Evolutionary conservation across 2,888 invertebrate genomes (phyloP).

Genomic region (Eupithecia subfuscata): DNA sequence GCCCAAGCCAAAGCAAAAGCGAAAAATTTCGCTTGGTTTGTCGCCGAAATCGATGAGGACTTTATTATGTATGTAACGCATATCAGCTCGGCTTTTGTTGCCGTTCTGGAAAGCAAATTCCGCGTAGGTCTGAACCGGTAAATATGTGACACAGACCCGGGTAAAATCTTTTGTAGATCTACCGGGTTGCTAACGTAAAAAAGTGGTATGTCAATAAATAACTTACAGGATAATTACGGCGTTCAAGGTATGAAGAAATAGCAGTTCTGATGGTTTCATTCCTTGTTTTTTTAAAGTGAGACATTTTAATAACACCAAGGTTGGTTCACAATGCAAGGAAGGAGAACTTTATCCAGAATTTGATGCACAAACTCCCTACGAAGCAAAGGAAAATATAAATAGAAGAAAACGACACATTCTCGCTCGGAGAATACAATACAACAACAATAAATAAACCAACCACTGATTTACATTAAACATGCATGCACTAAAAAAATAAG

Average conservation of each 20-base stretch:
- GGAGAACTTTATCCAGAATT: not conserved
- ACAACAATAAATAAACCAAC: too few species aligned
- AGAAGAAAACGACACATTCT: not conserved
- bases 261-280: slow-evolving; percentile 87
- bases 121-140: too few species aligned
- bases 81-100: not conserved
- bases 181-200: not conserved
- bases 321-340: not conserved
- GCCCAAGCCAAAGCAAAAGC: not conserved
- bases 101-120: not conserved
- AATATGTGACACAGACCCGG: too few species aligned
- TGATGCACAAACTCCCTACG: not conserved
- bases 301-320: slow-evolving; percentile 49
- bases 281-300: slow-evolving; percentile 85
- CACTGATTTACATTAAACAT: too few species aligned
- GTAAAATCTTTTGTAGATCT: not conserved
- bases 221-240: slow-evolving; percentile 87
- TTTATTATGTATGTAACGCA: not conserved
- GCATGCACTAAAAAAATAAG: too few species aligned
- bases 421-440: too few species aligned
- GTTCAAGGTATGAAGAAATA: slow-evolving; percentile 87
- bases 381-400: not conserved
- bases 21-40: not conserved
- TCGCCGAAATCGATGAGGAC: too few species aligned
- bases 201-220: not conserved